Conservation (phyloP, 2,797 vertebrate genomes). For the Danio jaintianensis region DNA sequence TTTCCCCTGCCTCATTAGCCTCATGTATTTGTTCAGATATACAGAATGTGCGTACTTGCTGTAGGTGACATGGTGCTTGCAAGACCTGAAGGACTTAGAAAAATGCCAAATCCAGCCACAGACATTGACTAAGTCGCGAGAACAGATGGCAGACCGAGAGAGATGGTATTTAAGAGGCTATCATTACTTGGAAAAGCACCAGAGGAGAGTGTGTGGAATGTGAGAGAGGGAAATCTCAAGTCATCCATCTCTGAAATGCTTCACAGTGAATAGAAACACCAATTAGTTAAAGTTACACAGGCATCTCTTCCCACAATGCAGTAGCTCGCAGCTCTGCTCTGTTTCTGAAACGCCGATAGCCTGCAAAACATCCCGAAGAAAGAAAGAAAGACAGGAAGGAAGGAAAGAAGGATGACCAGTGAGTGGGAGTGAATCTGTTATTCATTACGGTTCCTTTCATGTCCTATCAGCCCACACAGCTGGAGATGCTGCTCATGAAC, state of each 20-base stretch:
- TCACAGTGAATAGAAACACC: slow-evolving; percentile 10
- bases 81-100: not conserved
- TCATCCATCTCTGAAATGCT: slow-evolving; percentile 26
- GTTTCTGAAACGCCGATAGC: slow-evolving; percentile 9
- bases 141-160: slow-evolving; percentile 43
- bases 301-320: slow-evolving; percentile 9
- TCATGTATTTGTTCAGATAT: not conserved
- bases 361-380: slow-evolving; percentile 38
- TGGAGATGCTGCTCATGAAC: slow-evolving; percentile 50
- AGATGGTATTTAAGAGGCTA: slow-evolving; percentile 37
- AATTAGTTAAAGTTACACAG: slow-evolving; percentile 19
- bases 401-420: slow-evolving; percentile 19
- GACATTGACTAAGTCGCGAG: slow-evolving; percentile 8
- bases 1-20: not conserved
- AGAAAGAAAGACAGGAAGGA: not conserved
- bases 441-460: slow-evolving; percentile 64
- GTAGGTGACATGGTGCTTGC: slow-evolving; percentile 3
- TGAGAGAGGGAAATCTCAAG: slow-evolving; percentile 39
- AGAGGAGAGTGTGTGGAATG: slow-evolving; percentile 30
- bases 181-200: slow-evolving; percentile 34
- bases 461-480: slow-evolving; percentile 60
- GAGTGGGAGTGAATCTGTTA: slow-evolving; percentile 63
- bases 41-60: not conserved
- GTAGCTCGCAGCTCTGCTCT: not conserved
- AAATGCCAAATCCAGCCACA: not conserved